phyloP scores from a whole-genome alignment of 2,113 vertebrate genomes.

The Callospermophilus lateralis region DNA sequence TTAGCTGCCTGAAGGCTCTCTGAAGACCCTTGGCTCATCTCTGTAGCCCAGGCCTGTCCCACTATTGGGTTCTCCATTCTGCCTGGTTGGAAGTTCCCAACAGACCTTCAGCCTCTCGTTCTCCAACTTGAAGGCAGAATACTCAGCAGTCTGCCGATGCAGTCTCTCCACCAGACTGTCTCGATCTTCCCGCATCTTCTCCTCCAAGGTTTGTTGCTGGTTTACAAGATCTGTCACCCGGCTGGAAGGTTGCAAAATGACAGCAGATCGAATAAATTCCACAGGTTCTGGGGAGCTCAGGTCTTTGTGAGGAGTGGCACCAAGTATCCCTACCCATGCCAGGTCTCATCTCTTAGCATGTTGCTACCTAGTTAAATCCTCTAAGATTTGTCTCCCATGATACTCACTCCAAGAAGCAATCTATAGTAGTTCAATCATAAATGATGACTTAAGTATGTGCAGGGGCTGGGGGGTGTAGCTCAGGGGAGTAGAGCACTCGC shows the following conservation, averaged over 20 bases:
- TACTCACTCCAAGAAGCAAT: neutral
- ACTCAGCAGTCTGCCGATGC: constrained; percentile 89
- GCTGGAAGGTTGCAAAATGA: constrained; percentile 83
- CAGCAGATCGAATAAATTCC: neutral
- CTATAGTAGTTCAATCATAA: neutral
- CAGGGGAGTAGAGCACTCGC: no score
- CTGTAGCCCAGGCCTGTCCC: neutral
- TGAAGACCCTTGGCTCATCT: neutral
- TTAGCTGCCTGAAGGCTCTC: neutral
- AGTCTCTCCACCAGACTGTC: constrained; percentile 89
- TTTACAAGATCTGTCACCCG: constrained; percentile 90
- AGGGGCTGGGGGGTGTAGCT: no score
- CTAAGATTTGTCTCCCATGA: neutral
- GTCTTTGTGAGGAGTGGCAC: neutral
- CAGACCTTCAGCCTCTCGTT: constrained; percentile 94
- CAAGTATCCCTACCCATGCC: neutral
- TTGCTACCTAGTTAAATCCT: neutral
- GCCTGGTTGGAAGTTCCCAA: fast-evolving
- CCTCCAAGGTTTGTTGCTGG: constrained; percentile 89
- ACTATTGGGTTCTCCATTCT: neutral
- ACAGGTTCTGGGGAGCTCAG: neutral
- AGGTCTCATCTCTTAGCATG: neutral
- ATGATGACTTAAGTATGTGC: neutral
- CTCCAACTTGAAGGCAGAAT: constrained; percentile 88
- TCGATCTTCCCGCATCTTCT: constrained; percentile 88